Conservation (phyloP, 2,888 invertebrate species). For the Dryobotodes eremita region DNA sequence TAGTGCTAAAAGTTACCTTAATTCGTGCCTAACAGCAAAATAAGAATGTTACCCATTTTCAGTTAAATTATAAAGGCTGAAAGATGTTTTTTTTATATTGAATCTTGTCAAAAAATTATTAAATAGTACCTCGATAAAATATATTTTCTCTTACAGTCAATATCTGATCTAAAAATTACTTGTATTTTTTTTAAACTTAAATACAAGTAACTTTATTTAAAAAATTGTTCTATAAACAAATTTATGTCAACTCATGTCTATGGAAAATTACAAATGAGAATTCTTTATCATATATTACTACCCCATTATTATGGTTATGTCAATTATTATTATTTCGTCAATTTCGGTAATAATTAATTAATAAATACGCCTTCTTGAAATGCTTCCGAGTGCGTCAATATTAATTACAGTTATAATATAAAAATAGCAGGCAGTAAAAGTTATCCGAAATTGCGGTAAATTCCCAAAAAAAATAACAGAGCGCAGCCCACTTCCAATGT, state of each 20-base stretch:
- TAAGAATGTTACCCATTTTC: not conserved
- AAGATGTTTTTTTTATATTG: not conserved
- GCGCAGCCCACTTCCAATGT: not conserved
- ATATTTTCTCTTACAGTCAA: conserved; percentile 1
- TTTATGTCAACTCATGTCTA: not conserved
- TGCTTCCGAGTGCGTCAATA: conserved; percentile 51
- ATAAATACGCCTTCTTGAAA: conserved; percentile 31
- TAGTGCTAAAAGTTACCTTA: not conserved
- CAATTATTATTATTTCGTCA: conserved; percentile 63
- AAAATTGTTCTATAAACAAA: not conserved
- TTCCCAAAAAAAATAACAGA: not conserved
- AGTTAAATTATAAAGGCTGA: not conserved
- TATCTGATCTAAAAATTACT: not conserved
- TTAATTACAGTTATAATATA: not conserved
- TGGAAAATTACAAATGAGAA: conserved; percentile 2
- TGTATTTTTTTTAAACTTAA: not conserved
- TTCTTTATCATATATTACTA: conserved; percentile 46
- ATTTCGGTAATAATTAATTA: conserved; percentile 25
- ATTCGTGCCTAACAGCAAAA: not conserved
- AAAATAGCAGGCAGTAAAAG: not conserved
- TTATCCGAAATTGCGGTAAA: not conserved
- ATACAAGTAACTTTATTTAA: no score
- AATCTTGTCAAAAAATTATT: not conserved
- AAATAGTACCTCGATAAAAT: not conserved
- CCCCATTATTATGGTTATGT: conserved; percentile 70